Evolutionary conservation across 2,888 invertebrate genomes (phyloP).

Genomic region (Sympetrum striolatum): DNA sequence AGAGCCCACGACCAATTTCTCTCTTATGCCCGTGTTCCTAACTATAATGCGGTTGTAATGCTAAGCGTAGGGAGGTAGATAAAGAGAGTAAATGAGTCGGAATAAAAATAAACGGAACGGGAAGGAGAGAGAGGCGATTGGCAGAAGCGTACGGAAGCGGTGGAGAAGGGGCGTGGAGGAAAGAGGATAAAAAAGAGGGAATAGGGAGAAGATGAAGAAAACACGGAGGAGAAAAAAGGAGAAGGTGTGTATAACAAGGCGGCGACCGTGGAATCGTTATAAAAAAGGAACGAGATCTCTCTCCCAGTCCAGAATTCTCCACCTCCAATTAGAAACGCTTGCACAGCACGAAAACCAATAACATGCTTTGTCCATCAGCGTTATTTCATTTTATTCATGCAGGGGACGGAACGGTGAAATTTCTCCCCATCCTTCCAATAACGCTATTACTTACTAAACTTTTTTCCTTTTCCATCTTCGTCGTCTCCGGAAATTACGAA

Average conservation of each 20-base stretch:
- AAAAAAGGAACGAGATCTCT: neutral
- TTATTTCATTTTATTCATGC: neutral
- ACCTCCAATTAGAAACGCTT: constrained; percentile 42
- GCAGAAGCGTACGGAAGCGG: neutral
- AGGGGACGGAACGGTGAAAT: neutral
- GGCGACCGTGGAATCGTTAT: neutral
- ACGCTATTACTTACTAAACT: neutral
- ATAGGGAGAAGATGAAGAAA: neutral
- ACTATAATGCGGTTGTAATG: neutral
- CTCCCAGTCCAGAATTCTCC: neutral
- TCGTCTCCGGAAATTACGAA: no score
- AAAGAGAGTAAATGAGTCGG: neutral
- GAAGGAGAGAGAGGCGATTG: neutral
- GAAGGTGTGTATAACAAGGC: constrained; percentile 1
- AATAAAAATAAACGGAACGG: neutral
- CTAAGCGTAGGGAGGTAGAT: neutral
- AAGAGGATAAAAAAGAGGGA: neutral
- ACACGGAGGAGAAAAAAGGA: neutral
- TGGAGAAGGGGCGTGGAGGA: neutral
- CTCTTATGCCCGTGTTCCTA: neutral
- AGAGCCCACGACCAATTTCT: neutral
- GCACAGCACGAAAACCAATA: constrained; percentile 28
- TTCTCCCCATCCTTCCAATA: neutral
- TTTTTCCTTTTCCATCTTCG: neutral
- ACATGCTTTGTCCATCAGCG: constrained; percentile 38